Evolutionary conservation across 2,113 vertebrate genomes (phyloP).

Genomic region (Carassius gibelio): DNA sequence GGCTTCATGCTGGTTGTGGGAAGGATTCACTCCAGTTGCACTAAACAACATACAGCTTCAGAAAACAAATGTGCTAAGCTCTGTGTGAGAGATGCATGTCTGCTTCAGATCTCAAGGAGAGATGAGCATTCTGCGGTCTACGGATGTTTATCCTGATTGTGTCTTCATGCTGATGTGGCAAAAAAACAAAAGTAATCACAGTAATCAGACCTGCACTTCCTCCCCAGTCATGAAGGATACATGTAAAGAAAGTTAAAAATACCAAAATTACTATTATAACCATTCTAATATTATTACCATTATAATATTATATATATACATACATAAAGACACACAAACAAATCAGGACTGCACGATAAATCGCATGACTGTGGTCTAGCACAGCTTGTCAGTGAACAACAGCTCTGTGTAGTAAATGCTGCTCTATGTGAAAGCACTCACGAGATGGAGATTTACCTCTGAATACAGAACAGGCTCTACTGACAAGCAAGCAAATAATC

Average conservation of each 20-base stretch:
- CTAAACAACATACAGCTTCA: background rate
- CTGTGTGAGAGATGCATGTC: background rate
- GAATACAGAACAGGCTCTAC: too few relatives aligned
- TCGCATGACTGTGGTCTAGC: too few relatives aligned
- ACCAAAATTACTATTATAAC: background rate
- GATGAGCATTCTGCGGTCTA: background rate
- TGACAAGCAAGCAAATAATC: too few relatives aligned
- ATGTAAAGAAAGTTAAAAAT: background rate
- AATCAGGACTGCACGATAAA: too few relatives aligned
- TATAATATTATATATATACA: background rate
- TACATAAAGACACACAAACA: too few relatives aligned
- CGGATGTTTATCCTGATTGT: background rate
- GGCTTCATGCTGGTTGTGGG: background rate
- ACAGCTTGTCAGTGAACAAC: too few relatives aligned
- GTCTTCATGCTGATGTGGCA: slow-evolving; percentile 8
- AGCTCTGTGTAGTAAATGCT: too few relatives aligned
- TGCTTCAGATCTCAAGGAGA: background rate
- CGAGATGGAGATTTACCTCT: too few relatives aligned
- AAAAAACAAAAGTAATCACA: background rate
- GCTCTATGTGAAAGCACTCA: too few relatives aligned
- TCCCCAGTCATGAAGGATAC: background rate
- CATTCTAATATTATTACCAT: background rate
- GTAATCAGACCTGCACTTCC: background rate
- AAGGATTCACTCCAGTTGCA: slow-evolving; percentile 1
- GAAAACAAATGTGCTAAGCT: slow-evolving; percentile 5